Evolutionary conservation across 2,888 invertebrate species (phyloP).

Genomic region (Drosophila anceps): DNA sequence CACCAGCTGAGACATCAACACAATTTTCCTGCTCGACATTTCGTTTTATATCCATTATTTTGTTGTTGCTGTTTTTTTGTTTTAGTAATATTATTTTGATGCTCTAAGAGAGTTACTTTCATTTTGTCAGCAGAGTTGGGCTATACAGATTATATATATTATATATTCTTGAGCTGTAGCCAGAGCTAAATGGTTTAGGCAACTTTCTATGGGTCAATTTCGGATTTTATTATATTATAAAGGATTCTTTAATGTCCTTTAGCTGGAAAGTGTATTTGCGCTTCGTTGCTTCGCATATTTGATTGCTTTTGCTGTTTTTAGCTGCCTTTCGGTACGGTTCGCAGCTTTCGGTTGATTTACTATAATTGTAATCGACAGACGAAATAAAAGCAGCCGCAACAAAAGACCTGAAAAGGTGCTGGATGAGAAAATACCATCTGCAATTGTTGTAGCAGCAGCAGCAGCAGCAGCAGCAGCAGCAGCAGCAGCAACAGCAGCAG

Average conservation of each 20-base stretch:
- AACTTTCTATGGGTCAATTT: too few species aligned
- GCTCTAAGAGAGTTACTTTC: not conserved
- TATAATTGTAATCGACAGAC: constrained; percentile 62
- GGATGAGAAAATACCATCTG: constrained; percentile 22
- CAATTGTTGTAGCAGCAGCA: constrained; percentile 6
- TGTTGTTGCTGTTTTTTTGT: not conserved
- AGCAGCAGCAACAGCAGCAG: not conserved
- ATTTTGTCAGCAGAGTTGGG: too few species aligned
- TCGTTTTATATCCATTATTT: constrained; percentile 15
- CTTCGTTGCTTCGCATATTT: not conserved
- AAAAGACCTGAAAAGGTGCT: constrained; percentile 26
- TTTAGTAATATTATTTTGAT: constrained; percentile 2
- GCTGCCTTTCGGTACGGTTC: constrained; percentile 22
- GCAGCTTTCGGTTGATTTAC: constrained; percentile 62
- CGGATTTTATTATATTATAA: not conserved
- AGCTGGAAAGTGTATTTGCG: not conserved
- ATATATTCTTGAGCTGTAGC: not conserved
- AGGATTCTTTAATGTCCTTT: too few species aligned
- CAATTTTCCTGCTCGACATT: constrained; percentile 16
- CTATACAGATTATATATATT: not conserved
- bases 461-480: not conserved
- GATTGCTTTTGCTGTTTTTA: constrained; percentile 1
- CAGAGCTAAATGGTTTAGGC: not conserved
- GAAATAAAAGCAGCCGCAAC: constrained; percentile 24
- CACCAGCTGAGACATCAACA: constrained; percentile 12